phyloP scores from a whole-genome alignment of 2,888 invertebrate species.

The Sthenelais limicola region DNA sequence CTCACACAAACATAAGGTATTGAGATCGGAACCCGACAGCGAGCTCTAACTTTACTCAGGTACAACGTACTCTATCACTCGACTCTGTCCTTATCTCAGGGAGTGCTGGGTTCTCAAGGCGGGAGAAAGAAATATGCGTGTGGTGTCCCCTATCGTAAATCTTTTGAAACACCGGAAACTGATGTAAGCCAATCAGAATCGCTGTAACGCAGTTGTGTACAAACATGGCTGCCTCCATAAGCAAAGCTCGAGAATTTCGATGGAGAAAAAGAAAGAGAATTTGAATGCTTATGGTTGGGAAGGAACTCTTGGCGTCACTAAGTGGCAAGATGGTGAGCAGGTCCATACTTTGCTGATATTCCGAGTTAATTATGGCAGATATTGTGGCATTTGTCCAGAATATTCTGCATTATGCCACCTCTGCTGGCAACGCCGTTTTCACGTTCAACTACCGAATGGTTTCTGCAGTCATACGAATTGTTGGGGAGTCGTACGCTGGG shows the following conservation, averaged over 20 bases:
- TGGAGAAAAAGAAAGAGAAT: not conserved
- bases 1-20: no score
- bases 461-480: slow-evolving; percentile 21
- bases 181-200: not conserved
- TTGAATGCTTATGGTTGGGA: not conserved
- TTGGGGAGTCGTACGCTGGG: slow-evolving; percentile 1
- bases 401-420: slow-evolving; percentile 1
- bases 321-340: not conserved
- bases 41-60: no score
- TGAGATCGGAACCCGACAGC: no score
- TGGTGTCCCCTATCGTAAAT: no score
- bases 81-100: no score
- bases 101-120: no score
- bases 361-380: slow-evolving; percentile 13
- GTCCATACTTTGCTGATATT: not conserved
- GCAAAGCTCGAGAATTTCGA: not conserved
- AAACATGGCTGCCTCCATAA: slow-evolving; percentile 18
- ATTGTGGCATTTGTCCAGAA: slow-evolving; percentile 6
- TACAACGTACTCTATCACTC: no score
- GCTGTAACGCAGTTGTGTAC: not conserved
- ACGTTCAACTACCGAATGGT: slow-evolving; percentile 25
- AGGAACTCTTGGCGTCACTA: no score
- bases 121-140: no score
- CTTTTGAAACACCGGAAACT: not conserved
- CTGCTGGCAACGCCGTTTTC: not conserved